Percentiles rank a stretch among this genome's conserved stretches.
These are phyloP conservation scores for Cheilosia variabilis DNA, from an alignment of 2,888 invertebrate species.

Conservation along the genomic window DNA sequence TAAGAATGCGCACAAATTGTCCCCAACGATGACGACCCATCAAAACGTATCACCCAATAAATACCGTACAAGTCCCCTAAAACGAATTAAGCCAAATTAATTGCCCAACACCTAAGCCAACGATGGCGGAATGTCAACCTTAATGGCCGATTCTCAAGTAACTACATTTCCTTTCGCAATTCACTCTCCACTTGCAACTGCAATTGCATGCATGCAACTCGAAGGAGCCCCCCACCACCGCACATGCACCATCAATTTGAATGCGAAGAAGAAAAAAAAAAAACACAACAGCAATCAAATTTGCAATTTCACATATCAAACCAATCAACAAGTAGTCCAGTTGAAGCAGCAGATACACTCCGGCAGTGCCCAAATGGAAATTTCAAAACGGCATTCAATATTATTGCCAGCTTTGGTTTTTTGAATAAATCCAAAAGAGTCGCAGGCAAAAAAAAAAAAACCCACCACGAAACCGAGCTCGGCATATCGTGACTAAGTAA, in stretches of 20 bases:
- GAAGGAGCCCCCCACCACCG: constrained; percentile 1
- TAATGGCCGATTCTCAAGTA: constrained; percentile 70
- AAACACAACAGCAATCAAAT: constrained; percentile 54
- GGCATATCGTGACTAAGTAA: constrained; percentile 69
- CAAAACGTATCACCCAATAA: constrained; percentile 4
- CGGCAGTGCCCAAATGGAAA: constrained; percentile 50
- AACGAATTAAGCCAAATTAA: constrained; percentile 69
- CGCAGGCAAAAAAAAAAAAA: background rate
- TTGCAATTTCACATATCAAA: constrained; percentile 70
- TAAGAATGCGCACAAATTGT: background rate
- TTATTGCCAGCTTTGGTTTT: constrained; percentile 41
- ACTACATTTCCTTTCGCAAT: constrained; percentile 74
- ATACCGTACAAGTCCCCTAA: constrained; percentile 12
- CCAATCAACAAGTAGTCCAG: constrained; percentile 55
- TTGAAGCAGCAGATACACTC: background rate
- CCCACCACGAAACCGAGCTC: constrained; percentile 9
- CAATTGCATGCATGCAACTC: constrained; percentile 50
- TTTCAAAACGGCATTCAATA: constrained; percentile 59
- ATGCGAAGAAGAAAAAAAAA: constrained; percentile 33
- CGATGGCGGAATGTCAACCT: constrained; percentile 66
- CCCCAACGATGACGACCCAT: background rate
- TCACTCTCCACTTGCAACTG: constrained; percentile 52
- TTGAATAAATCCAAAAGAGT: constrained; percentile 57
- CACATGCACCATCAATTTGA: constrained; percentile 53
- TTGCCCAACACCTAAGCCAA: constrained; percentile 59